These are phyloP conservation scores for Dryas iulia DNA, from an alignment of 1,140 invertebrate species.

Conservation along the genomic window DNA sequence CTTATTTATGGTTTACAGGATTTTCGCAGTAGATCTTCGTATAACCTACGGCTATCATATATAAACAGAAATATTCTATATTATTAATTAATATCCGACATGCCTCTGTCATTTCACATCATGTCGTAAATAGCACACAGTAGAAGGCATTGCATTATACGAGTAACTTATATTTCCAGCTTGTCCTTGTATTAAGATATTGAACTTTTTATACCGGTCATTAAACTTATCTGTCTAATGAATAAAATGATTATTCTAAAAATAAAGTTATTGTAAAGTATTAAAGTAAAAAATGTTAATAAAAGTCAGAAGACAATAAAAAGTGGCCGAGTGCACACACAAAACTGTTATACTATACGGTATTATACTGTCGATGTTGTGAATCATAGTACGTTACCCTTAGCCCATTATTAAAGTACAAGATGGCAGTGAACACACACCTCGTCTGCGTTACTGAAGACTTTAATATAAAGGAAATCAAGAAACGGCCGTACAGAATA, in stretches of 20 bases:
- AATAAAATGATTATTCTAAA: not conserved
- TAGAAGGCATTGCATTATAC: no score
- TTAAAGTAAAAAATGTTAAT: not conserved
- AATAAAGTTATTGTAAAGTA: not conserved
- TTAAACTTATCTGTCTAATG: not conserved
- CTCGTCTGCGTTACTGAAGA: conserved; percentile 25
- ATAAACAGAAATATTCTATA: no score
- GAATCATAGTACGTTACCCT: conserved; percentile 1
- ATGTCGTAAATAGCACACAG: no score
- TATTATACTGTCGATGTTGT: not conserved
- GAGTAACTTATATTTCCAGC: no score
- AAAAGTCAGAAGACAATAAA: not conserved
- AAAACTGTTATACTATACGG: not conserved
- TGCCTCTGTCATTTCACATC: no score
- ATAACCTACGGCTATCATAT: no score
- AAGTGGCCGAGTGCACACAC: not conserved
- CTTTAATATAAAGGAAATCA: conserved; percentile 21
- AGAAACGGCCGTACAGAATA: conserved; percentile 10
- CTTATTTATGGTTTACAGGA: no score
- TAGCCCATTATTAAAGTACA: conserved; percentile 4
- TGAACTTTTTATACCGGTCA: no score
- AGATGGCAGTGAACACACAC: conserved; percentile 34
- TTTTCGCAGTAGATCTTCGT: no score
- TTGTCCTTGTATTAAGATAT: no score
- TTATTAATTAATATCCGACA: no score